Percentiles rank a stretch among this genome's conserved stretches.
These are phyloP conservation scores for Amblyjoppa proteus DNA, from an alignment of 2,888 invertebrate species.

Conservation along the genomic window DNA sequence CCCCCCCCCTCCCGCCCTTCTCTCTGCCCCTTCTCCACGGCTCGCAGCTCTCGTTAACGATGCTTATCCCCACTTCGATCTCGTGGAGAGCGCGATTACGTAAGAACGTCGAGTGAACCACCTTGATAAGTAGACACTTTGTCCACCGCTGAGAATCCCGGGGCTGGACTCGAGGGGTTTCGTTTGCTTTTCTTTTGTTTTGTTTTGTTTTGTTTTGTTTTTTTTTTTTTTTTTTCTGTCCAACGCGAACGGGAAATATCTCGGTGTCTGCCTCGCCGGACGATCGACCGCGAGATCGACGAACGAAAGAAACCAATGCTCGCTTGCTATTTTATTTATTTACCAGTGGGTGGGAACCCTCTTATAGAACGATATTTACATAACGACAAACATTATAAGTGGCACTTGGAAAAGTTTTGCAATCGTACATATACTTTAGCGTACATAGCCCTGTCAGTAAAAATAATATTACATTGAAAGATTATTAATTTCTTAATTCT, in stretches of 20 bases:
- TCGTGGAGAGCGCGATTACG: conserved; percentile 68
- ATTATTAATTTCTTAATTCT: background rate
- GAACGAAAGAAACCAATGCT: too few species aligned
- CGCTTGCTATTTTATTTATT: too few species aligned
- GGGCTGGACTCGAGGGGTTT: background rate
- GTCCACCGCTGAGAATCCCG: background rate
- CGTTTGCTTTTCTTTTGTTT: background rate
- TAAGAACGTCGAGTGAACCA: conserved; percentile 39
- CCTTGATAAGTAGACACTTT: background rate
- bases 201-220: background rate
- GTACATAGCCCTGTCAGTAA: too few species aligned
- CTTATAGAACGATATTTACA: too few species aligned
- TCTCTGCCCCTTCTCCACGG: background rate
- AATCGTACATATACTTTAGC: too few species aligned
- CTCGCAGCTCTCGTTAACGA: conserved; percentile 64
- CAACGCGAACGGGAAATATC: conserved; percentile 41
- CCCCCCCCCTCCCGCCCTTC: conserved; percentile 4
- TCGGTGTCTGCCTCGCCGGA: conserved; percentile 26
- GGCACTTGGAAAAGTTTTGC: too few species aligned
- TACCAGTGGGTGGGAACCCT: too few species aligned
- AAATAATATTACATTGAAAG: background rate
- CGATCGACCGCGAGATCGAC: conserved; percentile 12
- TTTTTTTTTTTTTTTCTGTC: background rate
- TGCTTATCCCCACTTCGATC: conserved; percentile 68
- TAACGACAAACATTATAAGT: too few species aligned